Evolutionary conservation across 92 coral and sea anemone species (phyloP).

Genomic region (Porites divaricata): DNA sequence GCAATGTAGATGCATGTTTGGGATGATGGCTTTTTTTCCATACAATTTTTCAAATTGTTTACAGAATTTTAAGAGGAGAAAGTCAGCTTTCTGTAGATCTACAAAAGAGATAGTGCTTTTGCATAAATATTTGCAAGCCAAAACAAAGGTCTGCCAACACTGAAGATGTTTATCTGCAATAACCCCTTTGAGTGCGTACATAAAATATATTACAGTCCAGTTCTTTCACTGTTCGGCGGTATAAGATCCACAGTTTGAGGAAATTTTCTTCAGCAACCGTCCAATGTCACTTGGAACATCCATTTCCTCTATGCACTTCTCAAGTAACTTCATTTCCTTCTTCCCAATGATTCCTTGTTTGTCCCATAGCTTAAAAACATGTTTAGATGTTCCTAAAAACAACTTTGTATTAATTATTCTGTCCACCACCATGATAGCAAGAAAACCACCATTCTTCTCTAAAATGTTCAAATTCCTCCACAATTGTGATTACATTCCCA

Average conservation of each 20-base stretch:
- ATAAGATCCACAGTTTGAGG: constrained; percentile 58
- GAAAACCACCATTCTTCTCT: too few species aligned
- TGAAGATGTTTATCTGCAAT: constrained; percentile 50
- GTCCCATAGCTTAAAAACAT: constrained; percentile 58
- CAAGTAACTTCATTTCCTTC: constrained; percentile 49
- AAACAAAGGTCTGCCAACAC: constrained; percentile 66
- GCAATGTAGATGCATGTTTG: constrained; percentile 69
- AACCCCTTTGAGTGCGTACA: constrained; percentile 53
- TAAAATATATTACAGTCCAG: constrained; percentile 72
- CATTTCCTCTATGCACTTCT: constrained; percentile 29
- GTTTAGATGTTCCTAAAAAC: constrained; percentile 63
- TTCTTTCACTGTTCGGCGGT: constrained; percentile 73
- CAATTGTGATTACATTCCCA: too few species aligned
- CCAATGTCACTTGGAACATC: constrained; percentile 70
- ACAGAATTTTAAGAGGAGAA: constrained; percentile 57
- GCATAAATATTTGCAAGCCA: constrained; percentile 63
- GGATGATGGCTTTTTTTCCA: constrained; percentile 57
- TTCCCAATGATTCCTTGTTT: constrained; percentile 36
- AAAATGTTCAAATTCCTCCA: too few species aligned
- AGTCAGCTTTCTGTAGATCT: constrained; percentile 53
- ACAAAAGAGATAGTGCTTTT: constrained; percentile 12
- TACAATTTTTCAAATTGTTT: constrained; percentile 52
- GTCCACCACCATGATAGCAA: too few species aligned
- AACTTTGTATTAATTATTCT: constrained; percentile 23
- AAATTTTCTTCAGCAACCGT: constrained; percentile 54